These are phyloP conservation scores for Dinoponera quadriceps DNA, from an alignment of 1,140 invertebrate species.

Conservation along the genomic window DNA sequence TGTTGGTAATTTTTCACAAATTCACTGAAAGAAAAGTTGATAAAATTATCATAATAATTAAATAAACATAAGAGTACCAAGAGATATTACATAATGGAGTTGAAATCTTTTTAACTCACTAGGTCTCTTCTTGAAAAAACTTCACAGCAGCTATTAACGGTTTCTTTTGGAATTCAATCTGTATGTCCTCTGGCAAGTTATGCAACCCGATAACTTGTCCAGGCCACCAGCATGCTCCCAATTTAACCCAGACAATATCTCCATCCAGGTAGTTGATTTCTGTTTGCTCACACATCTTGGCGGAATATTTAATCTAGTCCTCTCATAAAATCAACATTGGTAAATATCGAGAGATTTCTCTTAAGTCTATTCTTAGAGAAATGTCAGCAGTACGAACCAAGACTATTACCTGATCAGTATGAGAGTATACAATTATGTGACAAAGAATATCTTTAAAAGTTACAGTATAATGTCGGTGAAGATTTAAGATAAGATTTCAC, in stretches of 20 bases:
- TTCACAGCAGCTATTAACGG: conserved; percentile 91
- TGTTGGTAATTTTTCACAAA: conserved; percentile 90
- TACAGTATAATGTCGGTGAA: background rate
- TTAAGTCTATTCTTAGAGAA: conserved; percentile 10
- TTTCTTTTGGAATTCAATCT: conserved; percentile 87
- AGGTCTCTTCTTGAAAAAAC: conserved; percentile 93
- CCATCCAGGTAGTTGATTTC: conserved; percentile 89
- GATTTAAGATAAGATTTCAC: background rate
- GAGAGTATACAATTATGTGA: conserved; percentile 2
- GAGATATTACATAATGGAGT: conserved; percentile 57
- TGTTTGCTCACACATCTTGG: conserved; percentile 88
- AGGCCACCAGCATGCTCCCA: conserved; percentile 92
- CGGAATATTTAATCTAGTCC: conserved; percentile 61
- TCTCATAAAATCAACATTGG: conserved; percentile 68
- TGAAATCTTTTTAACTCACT: conserved; percentile 86
- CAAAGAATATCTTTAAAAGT: conserved; percentile 29
- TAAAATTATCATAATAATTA: background rate
- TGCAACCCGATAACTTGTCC: conserved; percentile 89
- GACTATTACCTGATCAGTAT: conserved; percentile 54
- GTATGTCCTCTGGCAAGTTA: conserved; percentile 88
- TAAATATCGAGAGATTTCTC: conserved; percentile 19
- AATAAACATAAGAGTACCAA: conserved; percentile 2
- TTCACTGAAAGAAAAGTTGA: conserved; percentile 88
- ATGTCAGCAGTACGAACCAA: conserved; percentile 35
- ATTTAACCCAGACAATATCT: conserved; percentile 93